Base-by-base conservation (phyloP, 2,888 invertebrate species). In the Spisula solida region DNA sequence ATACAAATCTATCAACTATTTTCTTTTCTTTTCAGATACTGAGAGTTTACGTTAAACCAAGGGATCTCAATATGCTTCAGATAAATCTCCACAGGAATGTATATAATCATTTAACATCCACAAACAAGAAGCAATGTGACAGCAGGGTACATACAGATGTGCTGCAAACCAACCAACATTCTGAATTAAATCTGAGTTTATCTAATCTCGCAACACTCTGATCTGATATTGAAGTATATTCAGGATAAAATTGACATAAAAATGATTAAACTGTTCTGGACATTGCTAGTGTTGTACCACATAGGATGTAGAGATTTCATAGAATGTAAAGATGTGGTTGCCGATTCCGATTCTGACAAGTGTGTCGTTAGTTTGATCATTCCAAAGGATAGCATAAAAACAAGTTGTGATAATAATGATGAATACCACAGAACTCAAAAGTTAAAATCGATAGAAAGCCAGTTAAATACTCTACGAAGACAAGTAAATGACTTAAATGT, bases 331-430 rank as follows among this genome's bases (percentile, higher is more conserved):
- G 41, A 41, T 5, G 41, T 41, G 41, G 4, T 20, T 18, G 48
- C 55, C 6, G 88, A 87, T 41, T 75, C 85, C 12, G 89, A 93
- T 41, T 41, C 41, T 48, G 94, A 95, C 1, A 94, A 92, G 78
- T 95, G 95, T 87, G 90, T 94, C 2, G 86, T 94, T 10, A 94
- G 94, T 85, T 89, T 95, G 47, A 92, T 94, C 12, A 93, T 95
- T 88, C 95, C 95, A 0, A 91, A 92, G 41, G 94, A 94, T 29
- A 94, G 94, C 79, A 93, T 95, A 31, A 95, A 94, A 90, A 93
- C 93, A 41, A 93, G 92, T 14, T 95, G 95, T 88, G 75, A 51
- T 79, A 55, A 78, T 2, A 90, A 92, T 34, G 86, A 91, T 60
- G 92, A 94, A 41, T 93, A 92, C 12, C 86, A 90, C 82, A 85